phyloP scores from a whole-genome alignment of 2,797 vertebrate genomes.

The Lophotriccus pileatus region DNA sequence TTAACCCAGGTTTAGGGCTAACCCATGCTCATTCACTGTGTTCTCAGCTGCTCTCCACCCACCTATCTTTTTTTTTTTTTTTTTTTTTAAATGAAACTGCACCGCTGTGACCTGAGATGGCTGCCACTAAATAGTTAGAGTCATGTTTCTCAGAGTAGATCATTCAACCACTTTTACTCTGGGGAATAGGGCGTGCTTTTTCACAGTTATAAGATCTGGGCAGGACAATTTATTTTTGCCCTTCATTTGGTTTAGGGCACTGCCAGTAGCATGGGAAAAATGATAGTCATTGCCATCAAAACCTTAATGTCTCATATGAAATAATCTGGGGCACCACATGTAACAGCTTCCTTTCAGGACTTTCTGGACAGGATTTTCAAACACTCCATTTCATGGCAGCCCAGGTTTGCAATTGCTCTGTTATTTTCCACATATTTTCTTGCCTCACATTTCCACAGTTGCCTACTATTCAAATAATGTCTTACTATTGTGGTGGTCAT shows the following conservation, averaged over 20 bases:
- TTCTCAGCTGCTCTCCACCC: neutral
- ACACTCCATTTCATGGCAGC: neutral
- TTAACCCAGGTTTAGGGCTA: slow-evolving; percentile 11
- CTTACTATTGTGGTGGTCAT: neutral
- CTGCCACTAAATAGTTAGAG: neutral
- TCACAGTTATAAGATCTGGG: neutral
- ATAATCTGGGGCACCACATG: neutral
- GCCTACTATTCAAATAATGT: slow-evolving; percentile 12
- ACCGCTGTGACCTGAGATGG: neutral
- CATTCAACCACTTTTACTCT: neutral
- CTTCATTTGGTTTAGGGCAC: neutral
- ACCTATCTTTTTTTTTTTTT: neutral
- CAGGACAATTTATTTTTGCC: neutral
- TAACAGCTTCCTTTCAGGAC: slow-evolving; percentile 26
- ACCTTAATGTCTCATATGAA: neutral
- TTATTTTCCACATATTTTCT: slow-evolving; percentile 8
- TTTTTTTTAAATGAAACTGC: neutral
- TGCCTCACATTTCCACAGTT: slow-evolving; percentile 34
- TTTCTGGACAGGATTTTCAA: slow-evolving; percentile 26
- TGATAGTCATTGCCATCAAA: neutral
- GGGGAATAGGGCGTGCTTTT: neutral
- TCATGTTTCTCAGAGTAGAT: neutral
- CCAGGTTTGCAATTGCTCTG: neutral
- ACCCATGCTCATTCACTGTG: neutral
- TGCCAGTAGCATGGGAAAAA: neutral